phyloP scores from a whole-genome alignment of 1,140 invertebrate species.

The Philotrypesis tridentata region DNA sequence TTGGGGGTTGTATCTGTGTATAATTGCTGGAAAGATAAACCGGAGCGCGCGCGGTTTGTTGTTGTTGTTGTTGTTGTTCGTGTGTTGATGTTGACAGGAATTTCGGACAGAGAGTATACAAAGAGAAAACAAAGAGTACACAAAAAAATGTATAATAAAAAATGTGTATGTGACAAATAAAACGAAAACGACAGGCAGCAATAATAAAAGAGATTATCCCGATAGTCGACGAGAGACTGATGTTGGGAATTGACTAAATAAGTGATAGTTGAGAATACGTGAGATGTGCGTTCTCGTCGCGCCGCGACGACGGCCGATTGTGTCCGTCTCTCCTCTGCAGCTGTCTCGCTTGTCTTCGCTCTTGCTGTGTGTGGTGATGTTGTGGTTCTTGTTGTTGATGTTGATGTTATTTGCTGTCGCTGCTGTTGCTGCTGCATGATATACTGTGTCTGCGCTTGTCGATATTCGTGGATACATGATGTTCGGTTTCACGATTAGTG shows the following conservation, averaged over 20 bases:
- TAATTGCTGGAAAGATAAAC: slow-evolving; percentile 33
- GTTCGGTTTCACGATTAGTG: neutral
- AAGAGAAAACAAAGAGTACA: neutral
- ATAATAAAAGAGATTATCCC: slow-evolving; percentile 30
- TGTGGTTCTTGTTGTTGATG: neutral
- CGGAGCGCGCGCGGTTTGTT: slow-evolving; percentile 10
- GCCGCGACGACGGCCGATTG: slow-evolving; percentile 4
- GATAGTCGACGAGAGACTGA: slow-evolving; percentile 47
- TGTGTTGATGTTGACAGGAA: neutral
- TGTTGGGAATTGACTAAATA: slow-evolving; percentile 48
- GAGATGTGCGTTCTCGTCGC: slow-evolving; percentile 29
- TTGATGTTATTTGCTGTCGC: neutral
- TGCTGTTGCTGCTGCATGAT: neutral
- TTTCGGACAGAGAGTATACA: neutral
- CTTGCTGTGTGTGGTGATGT: neutral
- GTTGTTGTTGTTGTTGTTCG: neutral
- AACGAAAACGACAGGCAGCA: slow-evolving; percentile 14
- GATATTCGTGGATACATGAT: neutral
- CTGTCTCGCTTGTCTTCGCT: slow-evolving; percentile 2
- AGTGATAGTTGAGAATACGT: slow-evolving; percentile 21
- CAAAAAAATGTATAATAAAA: neutral
- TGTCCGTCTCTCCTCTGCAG: slow-evolving; percentile 11
- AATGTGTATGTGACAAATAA: neutral
- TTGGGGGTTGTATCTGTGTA: too few species aligned
- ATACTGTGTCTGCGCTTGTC: neutral